These are phyloP conservation scores for Oryzias sinensis DNA, from an alignment of 2,797 vertebrate genomes.

Conservation along the genomic window DNA sequence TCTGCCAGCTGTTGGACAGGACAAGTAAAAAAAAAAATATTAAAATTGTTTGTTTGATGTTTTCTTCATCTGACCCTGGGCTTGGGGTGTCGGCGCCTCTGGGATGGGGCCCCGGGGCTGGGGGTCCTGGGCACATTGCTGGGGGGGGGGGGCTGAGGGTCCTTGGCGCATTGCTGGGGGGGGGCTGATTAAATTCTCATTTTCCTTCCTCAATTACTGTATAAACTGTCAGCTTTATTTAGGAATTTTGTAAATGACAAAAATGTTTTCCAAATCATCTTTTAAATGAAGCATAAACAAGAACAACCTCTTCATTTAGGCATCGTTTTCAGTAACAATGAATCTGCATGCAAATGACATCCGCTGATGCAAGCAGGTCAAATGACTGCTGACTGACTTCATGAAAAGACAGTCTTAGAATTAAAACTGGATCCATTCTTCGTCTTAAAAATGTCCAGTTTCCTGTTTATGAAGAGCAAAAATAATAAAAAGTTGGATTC, in stretches of 20 bases:
- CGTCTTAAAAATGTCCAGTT: background rate
- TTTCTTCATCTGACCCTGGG: too few species aligned
- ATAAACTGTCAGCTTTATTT: background rate
- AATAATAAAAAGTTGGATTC: background rate
- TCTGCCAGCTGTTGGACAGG: too few species aligned
- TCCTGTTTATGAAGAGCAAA: background rate
- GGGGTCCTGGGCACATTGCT: too few species aligned
- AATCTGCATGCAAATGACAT: background rate
- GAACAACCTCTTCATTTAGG: background rate
- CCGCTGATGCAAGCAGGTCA: slow-evolving; percentile 2
- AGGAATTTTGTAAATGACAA: slow-evolving; percentile 6
- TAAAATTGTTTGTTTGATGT: too few species aligned
- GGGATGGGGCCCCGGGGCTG: too few species aligned
- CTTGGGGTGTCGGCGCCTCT: too few species aligned
- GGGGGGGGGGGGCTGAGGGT: too few species aligned
- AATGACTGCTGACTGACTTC: background rate
- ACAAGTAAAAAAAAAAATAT: too few species aligned
- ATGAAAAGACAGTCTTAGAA: background rate
- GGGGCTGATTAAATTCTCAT: too few species aligned
- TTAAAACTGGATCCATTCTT: background rate
- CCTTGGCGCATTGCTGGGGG: too few species aligned
- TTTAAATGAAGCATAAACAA: slow-evolving; percentile 7
- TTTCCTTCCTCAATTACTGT: background rate
- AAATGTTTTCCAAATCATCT: slow-evolving; percentile 5
- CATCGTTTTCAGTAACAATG: slow-evolving; percentile 4